Percentiles rank a stretch among this genome's conserved stretches.
phyloP scores from a whole-genome alignment of 2,113 vertebrate species.

The Nyctibius bracteatus region DNA sequence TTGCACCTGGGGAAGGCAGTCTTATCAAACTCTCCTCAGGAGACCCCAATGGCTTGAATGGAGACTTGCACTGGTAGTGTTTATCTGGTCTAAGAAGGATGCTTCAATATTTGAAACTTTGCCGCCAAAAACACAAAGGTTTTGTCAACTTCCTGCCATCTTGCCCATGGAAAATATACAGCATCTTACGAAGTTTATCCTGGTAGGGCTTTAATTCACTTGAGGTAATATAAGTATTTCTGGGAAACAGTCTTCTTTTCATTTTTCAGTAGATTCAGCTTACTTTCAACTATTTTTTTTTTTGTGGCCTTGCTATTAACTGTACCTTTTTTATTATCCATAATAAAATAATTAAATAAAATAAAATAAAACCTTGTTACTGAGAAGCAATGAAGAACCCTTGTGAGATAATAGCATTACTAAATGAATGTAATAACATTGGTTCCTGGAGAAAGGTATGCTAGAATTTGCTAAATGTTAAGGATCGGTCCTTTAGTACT shows the following conservation, averaged over 20 bases:
- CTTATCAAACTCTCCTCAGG: background rate
- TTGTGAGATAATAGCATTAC: background rate
- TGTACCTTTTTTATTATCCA: background rate
- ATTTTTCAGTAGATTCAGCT: background rate
- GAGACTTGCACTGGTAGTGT: background rate
- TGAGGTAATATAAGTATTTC: background rate
- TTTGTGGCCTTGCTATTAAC: background rate
- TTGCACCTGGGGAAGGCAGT: background rate
- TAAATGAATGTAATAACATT: background rate
- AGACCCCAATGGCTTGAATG: background rate
- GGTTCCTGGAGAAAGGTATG: background rate
- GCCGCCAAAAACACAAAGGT: background rate
- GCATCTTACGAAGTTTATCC: background rate
- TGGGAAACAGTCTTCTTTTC: background rate
- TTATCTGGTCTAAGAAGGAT: background rate
- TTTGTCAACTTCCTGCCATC: background rate
- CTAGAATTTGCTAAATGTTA: background rate
- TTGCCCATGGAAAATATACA: background rate
- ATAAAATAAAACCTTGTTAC: background rate
- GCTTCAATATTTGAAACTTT: background rate
- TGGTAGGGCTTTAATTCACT: background rate
- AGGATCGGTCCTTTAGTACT: background rate
- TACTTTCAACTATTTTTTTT: background rate
- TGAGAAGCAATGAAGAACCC: background rate
- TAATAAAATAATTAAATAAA: no score